Evolutionary conservation across 2,888 invertebrate species (phyloP), one percentile per base, ranked within the genome.

Genomic region (Cyclophora punctaria): DNA sequence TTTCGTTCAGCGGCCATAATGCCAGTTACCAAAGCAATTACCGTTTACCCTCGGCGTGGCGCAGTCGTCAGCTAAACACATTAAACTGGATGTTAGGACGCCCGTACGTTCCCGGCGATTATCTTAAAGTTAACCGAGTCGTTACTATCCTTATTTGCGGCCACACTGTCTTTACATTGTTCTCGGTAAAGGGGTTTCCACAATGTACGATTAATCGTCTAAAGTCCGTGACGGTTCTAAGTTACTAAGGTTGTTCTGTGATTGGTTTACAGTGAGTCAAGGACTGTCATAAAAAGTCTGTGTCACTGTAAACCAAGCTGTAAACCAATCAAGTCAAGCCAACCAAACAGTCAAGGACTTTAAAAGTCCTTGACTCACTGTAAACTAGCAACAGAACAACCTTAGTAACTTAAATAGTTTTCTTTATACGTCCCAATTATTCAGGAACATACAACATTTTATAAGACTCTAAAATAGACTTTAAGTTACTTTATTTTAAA

Each of bases 81-180:
- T 85, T 83, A 84, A 77, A 76, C 70, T 73, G 66, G 73, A 76
- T 75, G 79, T 75, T 68, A 77, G 62, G 67, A 70, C 67, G 65
- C 71, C 67, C 71, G 71, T 75, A 77, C 71, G 77, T 72, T 74
- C 75, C 69, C 64, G 61, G 64, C 77, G 78, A 83, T 86, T 85
- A 84, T 83, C 84, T 84, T 78, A 74, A 75, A 83, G 75, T 81
- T 83, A 82, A 83, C 83, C 80, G 73, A 64, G 72, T 75, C 81
- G 79, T 83, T 80, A 80, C 78, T 68, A 75, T 72, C 77, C 78
- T 78, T 83, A 80, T 82, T 82, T 82, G 82, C 73, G 80, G 80
- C 76, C 71, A 70, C 68, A 70, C 61, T 64, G 71, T 69, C 66
- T 67, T 65, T 60, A 61, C 64, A 64, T 67, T 60, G 63, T 63